These are phyloP conservation scores for Entomyzon cyanotis DNA, from an alignment of 2,113 vertebrate genomes.

Conservation along the genomic window DNA sequence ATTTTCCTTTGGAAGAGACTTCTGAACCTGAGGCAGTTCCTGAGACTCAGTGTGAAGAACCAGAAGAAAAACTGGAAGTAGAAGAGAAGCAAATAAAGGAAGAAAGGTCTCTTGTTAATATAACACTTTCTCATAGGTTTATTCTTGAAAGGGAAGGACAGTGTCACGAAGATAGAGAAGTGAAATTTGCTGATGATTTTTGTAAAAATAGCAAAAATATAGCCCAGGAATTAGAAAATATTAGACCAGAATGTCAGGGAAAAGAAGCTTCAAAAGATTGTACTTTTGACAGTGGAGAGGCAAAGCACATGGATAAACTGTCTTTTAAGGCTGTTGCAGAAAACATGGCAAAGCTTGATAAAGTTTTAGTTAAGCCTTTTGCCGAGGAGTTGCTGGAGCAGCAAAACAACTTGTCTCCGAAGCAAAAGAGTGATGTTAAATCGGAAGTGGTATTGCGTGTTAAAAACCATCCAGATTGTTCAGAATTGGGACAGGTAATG, in stretches of 20 bases:
- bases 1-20: conserved; percentile 38
- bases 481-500: not conserved
- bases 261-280: conserved; percentile 54
- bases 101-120: conserved; percentile 7
- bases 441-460: not conserved
- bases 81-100: conserved; percentile 37
- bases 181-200: conserved; percentile 41
- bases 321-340: not conserved
- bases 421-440: not conserved
- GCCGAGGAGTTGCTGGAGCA: not conserved
- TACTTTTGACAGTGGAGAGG: conserved; percentile 46
- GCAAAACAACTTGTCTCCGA: conserved; percentile 28
- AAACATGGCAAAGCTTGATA: not conserved
- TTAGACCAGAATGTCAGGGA: conserved; percentile 18
- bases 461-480: not conserved
- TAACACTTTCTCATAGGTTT: conserved; percentile 27
- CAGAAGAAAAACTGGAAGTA: not conserved
- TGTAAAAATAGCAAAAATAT: conserved; percentile 52
- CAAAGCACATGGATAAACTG: conserved; percentile 46
- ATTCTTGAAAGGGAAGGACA: conserved; percentile 31
- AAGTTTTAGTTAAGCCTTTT: conserved; percentile 58
- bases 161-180: conserved; percentile 44
- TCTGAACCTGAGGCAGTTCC: conserved; percentile 67
- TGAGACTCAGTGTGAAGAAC: conserved; percentile 72
- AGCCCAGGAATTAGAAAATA: conserved; percentile 39